phyloP scores from a whole-genome alignment of 2,113 vertebrate species.

The Peromyscus leucopus region DNA sequence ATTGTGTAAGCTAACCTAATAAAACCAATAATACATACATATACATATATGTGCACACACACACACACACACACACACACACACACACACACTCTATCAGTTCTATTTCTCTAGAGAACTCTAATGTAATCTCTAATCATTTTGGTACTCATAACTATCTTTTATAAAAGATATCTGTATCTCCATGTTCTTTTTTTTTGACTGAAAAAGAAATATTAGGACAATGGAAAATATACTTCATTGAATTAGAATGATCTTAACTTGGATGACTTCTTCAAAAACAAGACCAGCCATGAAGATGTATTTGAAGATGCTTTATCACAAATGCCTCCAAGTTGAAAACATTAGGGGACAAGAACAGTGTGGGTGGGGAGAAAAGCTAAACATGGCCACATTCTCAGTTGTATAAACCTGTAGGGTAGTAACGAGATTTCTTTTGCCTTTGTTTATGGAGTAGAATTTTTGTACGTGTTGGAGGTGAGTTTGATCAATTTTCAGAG shows the following conservation, averaged over 20 bases:
- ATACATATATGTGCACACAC: background rate
- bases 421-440: background rate
- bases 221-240: background rate
- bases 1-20: background rate
- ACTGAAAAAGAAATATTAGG: background rate
- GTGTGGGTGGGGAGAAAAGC: rapidly evolving
- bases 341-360: background rate
- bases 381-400: background rate
- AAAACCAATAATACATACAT: background rate
- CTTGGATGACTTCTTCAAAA: background rate
- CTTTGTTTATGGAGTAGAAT: background rate
- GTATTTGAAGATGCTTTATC: background rate
- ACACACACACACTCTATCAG: background rate
- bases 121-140: background rate
- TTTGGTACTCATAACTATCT: background rate
- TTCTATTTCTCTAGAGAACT: background rate
- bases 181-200: background rate
- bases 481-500: background rate
- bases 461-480: background rate
- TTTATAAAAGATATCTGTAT: background rate
- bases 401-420: background rate
- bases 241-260: background rate
- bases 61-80: background rate
- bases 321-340: background rate
- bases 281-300: background rate